Percentiles rank a stretch among this genome's conserved stretches.
These are phyloP conservation scores for Allolobophora icterica DNA, from an alignment of 2,888 invertebrate species.

Conservation along the genomic window DNA sequence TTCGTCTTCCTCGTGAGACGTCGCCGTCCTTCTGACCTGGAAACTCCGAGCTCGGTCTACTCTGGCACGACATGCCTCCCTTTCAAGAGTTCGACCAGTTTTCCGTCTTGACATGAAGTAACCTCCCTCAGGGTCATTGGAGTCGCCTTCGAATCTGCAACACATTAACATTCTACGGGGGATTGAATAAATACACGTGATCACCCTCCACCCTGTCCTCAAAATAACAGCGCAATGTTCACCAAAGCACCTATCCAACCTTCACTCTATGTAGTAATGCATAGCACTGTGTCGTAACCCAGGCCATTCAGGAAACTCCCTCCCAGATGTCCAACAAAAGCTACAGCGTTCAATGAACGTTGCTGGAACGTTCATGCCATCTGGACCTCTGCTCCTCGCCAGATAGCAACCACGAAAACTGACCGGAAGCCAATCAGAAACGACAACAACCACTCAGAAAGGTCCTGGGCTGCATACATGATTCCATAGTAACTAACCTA, in stretches of 20 bases:
- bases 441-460: background rate
- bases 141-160: background rate
- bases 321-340: background rate
- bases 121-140: background rate
- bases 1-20: slow-evolving; percentile 3
- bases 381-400: background rate
- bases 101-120: background rate
- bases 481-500: background rate
- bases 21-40: background rate
- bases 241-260: background rate
- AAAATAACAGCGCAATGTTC: background rate
- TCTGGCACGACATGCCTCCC: slow-evolving; percentile 14
- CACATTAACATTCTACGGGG: slow-evolving; percentile 11
- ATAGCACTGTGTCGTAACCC: background rate
- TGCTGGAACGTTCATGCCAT: no score
- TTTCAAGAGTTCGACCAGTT: background rate
- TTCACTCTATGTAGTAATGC: background rate
- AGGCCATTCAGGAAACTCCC: no score
- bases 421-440: background rate
- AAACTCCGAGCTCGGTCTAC: background rate
- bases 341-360: background rate
- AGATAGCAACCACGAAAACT: background rate
- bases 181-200: background rate
- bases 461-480: background rate
- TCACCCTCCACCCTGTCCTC: background rate